phyloP scores from a whole-genome alignment of 2,113 vertebrate species.

The Oenanthe oenanthe region DNA sequence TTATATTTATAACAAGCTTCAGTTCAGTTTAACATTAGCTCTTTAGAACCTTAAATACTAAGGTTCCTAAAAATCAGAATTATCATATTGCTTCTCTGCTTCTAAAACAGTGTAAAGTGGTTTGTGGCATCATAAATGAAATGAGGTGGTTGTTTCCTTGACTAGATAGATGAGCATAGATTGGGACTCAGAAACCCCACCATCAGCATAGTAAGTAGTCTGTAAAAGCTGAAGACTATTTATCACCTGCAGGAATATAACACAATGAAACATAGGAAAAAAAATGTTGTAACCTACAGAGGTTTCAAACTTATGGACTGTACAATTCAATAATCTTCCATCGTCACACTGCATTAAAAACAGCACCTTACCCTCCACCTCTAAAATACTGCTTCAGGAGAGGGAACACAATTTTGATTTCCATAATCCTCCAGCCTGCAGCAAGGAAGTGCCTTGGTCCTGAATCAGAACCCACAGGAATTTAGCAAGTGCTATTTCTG shows the following conservation, averaged over 20 bases:
- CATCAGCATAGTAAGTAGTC: not conserved
- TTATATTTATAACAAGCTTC: not conserved
- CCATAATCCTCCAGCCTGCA: slow-evolving; percentile 33
- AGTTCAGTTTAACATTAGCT: not conserved
- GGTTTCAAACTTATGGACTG: not conserved
- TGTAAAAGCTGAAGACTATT: not conserved
- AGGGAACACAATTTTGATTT: not conserved
- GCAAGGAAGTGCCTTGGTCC: slow-evolving; percentile 44
- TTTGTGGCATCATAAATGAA: not conserved
- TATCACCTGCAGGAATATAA: not conserved
- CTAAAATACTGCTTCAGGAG: not conserved
- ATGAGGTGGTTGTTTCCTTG: not conserved
- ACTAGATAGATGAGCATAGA: not conserved
- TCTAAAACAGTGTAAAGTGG: not conserved
- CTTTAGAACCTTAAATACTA: not conserved
- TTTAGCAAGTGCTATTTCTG: slow-evolving; percentile 49
- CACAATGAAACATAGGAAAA: not conserved
- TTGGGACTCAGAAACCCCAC: not conserved
- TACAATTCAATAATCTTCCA: not conserved
- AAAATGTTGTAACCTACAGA: not conserved
- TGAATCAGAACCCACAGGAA: slow-evolving; percentile 53
- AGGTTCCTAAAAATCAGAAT: not conserved
- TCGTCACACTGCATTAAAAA: not conserved
- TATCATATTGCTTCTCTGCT: not conserved
- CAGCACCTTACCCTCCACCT: not conserved